Conservation (phyloP, 2,113 vertebrate species). For the Brachypteracias leptosomus region DNA sequence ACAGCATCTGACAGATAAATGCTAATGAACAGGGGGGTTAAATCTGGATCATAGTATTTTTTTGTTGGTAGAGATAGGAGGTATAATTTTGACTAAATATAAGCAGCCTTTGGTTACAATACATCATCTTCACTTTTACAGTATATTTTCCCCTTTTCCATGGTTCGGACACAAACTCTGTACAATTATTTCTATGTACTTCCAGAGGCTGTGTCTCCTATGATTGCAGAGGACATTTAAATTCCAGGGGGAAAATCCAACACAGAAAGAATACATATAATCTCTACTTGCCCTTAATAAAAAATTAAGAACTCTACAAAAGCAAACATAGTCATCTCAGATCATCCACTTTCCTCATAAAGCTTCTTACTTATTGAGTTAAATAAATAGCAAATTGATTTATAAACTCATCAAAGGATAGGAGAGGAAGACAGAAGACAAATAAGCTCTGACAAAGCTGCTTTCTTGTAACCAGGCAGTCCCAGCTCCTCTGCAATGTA, state of each 20-base stretch:
- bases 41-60: not conserved
- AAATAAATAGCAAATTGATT: not conserved
- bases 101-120: not conserved
- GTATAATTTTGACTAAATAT: not conserved
- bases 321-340: not conserved
- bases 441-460: not conserved
- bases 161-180: not conserved
- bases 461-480: not conserved
- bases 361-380: not conserved
- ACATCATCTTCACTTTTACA: not conserved
- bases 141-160: not conserved
- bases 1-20: not conserved
- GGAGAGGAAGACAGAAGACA: not conserved
- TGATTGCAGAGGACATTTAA: not conserved
- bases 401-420: not conserved
- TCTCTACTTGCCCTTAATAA: not conserved
- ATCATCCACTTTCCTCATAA: not conserved
- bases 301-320: not conserved
- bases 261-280: not conserved
- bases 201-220: not conserved
- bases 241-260: not conserved
- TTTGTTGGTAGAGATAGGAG: not conserved
- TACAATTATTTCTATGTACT: not conserved
- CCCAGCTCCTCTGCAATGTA: not conserved
- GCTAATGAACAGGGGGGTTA: not conserved